Conservation (phyloP, 2,888 invertebrate species). For the Biston betularia region DNA sequence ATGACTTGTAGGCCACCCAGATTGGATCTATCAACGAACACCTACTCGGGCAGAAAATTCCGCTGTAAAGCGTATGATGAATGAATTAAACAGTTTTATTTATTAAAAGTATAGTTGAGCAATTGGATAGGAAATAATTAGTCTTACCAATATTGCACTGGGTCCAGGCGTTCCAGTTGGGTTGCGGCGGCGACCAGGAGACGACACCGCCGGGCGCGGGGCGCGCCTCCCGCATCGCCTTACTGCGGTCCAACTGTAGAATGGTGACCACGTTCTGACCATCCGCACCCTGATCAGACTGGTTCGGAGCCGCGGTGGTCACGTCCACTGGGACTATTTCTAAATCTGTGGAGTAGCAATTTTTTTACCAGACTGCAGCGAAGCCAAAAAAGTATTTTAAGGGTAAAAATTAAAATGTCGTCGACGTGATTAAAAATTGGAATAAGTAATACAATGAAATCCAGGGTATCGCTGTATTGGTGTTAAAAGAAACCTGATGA, state of each 20-base stretch:
- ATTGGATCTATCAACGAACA: too few relatives aligned
- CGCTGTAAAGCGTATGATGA: too few relatives aligned
- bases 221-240: constrained; percentile 88
- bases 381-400: too few relatives aligned
- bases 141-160: constrained; percentile 92
- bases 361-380: too few relatives aligned
- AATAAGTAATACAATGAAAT: too few relatives aligned
- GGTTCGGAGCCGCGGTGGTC: constrained; percentile 39
- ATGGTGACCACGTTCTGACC: constrained; percentile 62
- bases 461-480: background rate
- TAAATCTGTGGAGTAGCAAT: constrained; percentile 56
- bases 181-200: constrained; percentile 97
- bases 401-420: too few relatives aligned
- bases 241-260: constrained; percentile 71
- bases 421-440: too few relatives aligned
- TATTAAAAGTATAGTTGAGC: too few relatives aligned
- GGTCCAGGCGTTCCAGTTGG: constrained; percentile 99
- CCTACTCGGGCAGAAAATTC: too few relatives aligned
- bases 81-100: too few relatives aligned
- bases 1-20: too few relatives aligned
- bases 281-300: constrained; percentile 47
- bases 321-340: constrained; percentile 70
- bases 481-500: too few relatives aligned
- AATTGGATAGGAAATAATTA: background rate
- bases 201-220: constrained; percentile 92